Percentiles rank a stretch among this genome's conserved stretches.
Conservation (phyloP, 2,797 vertebrate genomes). For the Gambelia wislizenii region DNA sequence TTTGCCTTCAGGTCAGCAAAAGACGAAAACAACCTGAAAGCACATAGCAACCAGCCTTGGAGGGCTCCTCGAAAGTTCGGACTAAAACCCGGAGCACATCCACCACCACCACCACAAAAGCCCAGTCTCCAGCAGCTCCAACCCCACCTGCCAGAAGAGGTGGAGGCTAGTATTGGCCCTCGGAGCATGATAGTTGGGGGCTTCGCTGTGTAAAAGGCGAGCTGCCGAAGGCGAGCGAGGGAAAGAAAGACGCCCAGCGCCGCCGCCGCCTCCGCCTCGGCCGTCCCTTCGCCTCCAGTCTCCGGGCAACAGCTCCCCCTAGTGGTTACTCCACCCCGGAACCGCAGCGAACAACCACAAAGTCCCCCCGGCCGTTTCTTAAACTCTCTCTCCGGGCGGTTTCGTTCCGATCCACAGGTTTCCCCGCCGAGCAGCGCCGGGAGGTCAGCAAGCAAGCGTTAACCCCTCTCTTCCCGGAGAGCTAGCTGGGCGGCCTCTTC, state of each 20-base stretch:
- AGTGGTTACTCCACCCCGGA: constrained; percentile 56
- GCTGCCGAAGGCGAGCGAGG: neutral
- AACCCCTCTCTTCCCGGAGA: constrained; percentile 50
- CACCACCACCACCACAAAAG: too few relatives aligned
- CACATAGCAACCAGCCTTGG: too few relatives aligned
- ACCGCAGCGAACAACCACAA: constrained; percentile 24
- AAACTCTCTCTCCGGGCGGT: neutral
- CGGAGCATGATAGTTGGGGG: too few relatives aligned
- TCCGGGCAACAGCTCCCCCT: constrained; percentile 83
- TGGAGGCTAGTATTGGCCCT: too few relatives aligned
- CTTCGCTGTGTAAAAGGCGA: neutral
- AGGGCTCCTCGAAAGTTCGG: too few relatives aligned
- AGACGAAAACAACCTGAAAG: too few relatives aligned
- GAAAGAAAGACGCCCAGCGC: constrained; percentile 20
- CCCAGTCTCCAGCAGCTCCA: too few relatives aligned
- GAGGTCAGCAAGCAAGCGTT: neutral
- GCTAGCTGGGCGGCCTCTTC: too few relatives aligned
- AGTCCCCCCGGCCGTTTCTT: neutral
- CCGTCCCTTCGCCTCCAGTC: constrained; percentile 59
- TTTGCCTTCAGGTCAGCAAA: too few relatives aligned
- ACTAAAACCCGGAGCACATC: too few relatives aligned
- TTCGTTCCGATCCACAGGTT: constrained; percentile 40
- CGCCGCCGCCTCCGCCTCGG: neutral
- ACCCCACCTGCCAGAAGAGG: too few relatives aligned
- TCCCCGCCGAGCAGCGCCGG: neutral